Percentiles rank a stretch among this genome's conserved stretches.
These are phyloP conservation scores for Crotalus viridis DNA, from an alignment of 2,113 vertebrate species.

Conservation along the genomic window DNA sequence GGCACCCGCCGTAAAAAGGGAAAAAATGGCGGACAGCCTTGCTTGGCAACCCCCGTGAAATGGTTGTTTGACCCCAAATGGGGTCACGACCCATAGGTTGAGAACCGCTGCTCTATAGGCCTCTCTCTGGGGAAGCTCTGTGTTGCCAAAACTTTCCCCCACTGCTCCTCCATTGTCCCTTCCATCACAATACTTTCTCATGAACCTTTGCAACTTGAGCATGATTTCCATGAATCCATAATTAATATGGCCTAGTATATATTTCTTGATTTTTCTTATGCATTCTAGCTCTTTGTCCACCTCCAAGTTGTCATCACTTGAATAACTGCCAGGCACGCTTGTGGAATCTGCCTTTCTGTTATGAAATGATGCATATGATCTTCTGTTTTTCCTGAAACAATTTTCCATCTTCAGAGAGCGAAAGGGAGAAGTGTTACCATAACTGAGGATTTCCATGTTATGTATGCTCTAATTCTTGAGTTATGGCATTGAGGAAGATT, in stretches of 20 bases:
- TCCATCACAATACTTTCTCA: neutral
- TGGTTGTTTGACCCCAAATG: too few relatives aligned
- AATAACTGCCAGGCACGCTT: neutral
- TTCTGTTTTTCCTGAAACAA: neutral
- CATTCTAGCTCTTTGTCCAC: neutral
- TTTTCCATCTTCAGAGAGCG: neutral
- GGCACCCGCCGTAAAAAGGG: too few relatives aligned
- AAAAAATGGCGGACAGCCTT: too few relatives aligned
- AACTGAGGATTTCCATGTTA: neutral
- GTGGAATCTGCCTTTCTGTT: neutral
- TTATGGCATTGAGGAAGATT: neutral
- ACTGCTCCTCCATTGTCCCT: neutral
- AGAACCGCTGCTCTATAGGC: neutral
- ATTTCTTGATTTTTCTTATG: slow-evolving; percentile 23
- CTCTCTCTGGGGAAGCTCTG: neutral
- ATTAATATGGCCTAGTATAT: neutral
- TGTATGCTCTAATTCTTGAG: neutral
- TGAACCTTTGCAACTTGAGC: neutral
- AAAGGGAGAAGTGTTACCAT: neutral
- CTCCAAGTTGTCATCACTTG: neutral
- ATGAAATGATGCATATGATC: neutral
- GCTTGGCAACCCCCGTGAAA: too few relatives aligned
- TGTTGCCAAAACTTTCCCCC: neutral
- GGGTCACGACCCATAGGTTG: too few relatives aligned
- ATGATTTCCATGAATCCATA: neutral